Conservation (phyloP, 2,113 vertebrate genomes). For the Malurus elegans region DNA sequence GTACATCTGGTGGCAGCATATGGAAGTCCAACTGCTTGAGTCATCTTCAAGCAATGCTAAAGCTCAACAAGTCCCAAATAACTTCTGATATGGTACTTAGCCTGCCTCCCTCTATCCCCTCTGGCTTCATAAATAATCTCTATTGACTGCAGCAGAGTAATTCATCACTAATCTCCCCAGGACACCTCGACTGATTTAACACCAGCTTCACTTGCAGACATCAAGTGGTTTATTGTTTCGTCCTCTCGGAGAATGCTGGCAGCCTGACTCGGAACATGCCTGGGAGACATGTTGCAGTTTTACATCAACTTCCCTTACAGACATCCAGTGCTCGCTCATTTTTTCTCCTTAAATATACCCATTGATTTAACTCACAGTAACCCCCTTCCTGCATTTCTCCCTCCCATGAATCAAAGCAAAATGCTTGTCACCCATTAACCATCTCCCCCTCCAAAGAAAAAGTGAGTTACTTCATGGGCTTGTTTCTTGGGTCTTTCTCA, state of each 20-base stretch:
- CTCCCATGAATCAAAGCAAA: not conserved
- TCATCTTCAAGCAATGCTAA: conserved; percentile 48
- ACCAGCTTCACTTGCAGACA: conserved; percentile 53
- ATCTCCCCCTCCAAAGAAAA: not conserved
- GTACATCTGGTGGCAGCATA: not conserved
- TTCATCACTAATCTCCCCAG: conserved; percentile 56
- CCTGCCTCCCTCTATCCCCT: conserved; percentile 17
- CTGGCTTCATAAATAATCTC: conserved; percentile 60
- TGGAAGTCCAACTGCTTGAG: conserved; percentile 37
- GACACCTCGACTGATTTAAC: conserved; percentile 66
- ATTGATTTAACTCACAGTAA: conserved; percentile 31
- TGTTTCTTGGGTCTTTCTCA: not conserved
- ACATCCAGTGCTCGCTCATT: not conserved
- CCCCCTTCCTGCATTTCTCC: not conserved
- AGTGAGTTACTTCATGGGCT: not conserved
- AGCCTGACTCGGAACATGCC: conserved; percentile 27
- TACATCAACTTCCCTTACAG: conserved; percentile 26
- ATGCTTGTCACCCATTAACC: not conserved
- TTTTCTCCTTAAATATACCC: conserved; percentile 40
- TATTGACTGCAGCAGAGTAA: conserved; percentile 56
- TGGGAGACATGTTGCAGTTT: conserved; percentile 35
- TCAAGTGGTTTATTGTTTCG: conserved; percentile 62
- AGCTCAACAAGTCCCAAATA: conserved; percentile 53
- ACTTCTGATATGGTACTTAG: conserved; percentile 59
- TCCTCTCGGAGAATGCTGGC: not conserved